These are phyloP conservation scores for Tromatobia lineatoria DNA, from an alignment of 2,888 invertebrate species.

Conservation along the genomic window DNA sequence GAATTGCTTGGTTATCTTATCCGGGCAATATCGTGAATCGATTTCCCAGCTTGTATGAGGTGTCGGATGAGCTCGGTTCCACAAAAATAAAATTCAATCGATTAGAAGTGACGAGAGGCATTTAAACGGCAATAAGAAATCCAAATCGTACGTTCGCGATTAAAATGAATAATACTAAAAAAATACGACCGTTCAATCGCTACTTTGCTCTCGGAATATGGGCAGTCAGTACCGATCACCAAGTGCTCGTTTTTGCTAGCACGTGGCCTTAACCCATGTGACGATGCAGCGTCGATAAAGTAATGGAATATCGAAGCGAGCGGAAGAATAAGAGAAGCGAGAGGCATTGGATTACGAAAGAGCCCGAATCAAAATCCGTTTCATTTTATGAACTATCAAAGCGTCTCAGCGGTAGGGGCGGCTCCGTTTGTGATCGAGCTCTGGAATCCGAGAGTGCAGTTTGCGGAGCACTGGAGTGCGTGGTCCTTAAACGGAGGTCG, in stretches of 20 bases:
- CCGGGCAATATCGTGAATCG: conserved; percentile 8
- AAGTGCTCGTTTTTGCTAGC: conserved; percentile 22
- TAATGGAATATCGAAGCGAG: conserved; percentile 18
- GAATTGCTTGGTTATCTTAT: conserved; percentile 34
- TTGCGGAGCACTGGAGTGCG: conserved; percentile 19
- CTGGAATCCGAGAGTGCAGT: conserved; percentile 74
- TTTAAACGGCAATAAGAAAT: background rate
- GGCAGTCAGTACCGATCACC: background rate
- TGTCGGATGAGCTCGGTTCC: background rate
- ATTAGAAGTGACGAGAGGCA: background rate
- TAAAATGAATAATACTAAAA: background rate
- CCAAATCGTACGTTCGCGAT: background rate
- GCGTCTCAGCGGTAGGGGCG: conserved; percentile 69
- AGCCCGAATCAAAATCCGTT: conserved; percentile 81
- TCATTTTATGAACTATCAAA: conserved; percentile 81
- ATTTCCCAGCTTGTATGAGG: background rate
- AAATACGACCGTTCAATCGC: background rate
- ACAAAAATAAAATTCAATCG: background rate
- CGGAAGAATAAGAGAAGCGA: conserved; percentile 31
- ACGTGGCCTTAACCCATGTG: conserved; percentile 1
- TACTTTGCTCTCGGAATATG: background rate
- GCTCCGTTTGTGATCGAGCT: conserved; percentile 73
- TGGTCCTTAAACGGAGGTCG: conserved; percentile 65
- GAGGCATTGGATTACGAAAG: conserved; percentile 78
- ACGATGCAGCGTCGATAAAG: conserved; percentile 7